Percentiles rank a stretch among this genome's conserved stretches.
These are phyloP conservation scores for Drosophila mulleri DNA, from an alignment of 2,888 invertebrate species.

Conservation along the genomic window DNA sequence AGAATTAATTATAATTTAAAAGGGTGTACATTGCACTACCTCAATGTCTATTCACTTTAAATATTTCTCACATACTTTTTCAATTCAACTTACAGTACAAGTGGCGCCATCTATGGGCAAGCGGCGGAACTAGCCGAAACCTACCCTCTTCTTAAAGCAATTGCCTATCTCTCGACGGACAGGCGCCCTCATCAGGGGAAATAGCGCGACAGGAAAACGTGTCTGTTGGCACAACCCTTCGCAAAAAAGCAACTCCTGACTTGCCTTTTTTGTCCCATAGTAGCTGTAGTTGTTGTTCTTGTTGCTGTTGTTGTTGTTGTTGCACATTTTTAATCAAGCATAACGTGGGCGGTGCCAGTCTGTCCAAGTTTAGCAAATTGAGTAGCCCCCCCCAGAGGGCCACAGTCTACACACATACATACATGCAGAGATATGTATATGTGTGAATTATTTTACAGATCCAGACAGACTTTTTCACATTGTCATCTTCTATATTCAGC, in stretches of 20 bases:
- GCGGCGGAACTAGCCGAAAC: constrained; percentile 18
- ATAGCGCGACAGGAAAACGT: constrained; percentile 42
- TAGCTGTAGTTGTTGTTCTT: constrained; percentile 12
- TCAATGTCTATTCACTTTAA: not conserved
- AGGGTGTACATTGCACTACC: not conserved
- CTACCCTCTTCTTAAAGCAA: constrained; percentile 22
- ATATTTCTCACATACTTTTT: not conserved
- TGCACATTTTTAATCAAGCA: constrained; percentile 71
- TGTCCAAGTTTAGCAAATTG: constrained; percentile 54
- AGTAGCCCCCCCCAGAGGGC: constrained; percentile 35
- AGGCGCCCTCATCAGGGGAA: constrained; percentile 48
- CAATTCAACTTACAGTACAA: constrained; percentile 1
- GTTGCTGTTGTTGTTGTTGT: constrained; percentile 51
- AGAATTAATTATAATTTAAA: not conserved
- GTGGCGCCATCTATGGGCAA: constrained; percentile 58
- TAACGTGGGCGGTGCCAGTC: constrained; percentile 56
- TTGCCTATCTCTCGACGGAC: constrained; percentile 27
- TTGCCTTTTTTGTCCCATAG: constrained; percentile 37
- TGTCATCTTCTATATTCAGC: constrained; percentile 14
- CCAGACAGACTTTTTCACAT: constrained; percentile 15
- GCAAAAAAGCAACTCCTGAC: constrained; percentile 25
- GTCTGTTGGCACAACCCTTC: constrained; percentile 52
- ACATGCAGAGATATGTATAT: not conserved
- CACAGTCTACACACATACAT: constrained; percentile 1
- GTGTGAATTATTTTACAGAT: not conserved